phyloP scores from a whole-genome alignment of 1,140 invertebrate genomes.

The Andricus grossulariae region DNA sequence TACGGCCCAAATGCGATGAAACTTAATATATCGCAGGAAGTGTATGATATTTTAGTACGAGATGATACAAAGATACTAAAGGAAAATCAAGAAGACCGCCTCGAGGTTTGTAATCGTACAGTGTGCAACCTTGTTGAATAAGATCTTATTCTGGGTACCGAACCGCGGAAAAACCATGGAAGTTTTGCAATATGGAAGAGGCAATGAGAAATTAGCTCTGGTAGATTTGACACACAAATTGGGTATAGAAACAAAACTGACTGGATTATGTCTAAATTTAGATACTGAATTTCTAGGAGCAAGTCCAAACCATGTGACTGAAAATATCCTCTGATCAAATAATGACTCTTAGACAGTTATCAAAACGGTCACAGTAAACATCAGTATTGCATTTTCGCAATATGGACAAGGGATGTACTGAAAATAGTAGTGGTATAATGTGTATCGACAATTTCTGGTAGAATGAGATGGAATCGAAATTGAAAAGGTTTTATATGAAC shows the following conservation, averaged over 20 bases:
- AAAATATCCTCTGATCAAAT: background rate
- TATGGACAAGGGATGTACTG: slow-evolving; percentile 46
- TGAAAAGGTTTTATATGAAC: slow-evolving; percentile 57
- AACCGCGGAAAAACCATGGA: slow-evolving; percentile 47
- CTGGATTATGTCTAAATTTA: slow-evolving; percentile 69
- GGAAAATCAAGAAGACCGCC: slow-evolving; percentile 32
- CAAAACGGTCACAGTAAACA: slow-evolving; percentile 48
- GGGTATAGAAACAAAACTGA: slow-evolving; percentile 52
- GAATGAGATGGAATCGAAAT: slow-evolving; percentile 40
- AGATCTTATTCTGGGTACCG: slow-evolving; percentile 19
- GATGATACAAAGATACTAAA: slow-evolving; percentile 16
- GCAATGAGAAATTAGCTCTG: slow-evolving; percentile 60
- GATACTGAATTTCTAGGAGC: slow-evolving; percentile 64
- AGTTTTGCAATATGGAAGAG: slow-evolving; percentile 54
- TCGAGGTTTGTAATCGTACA: slow-evolving; percentile 55
- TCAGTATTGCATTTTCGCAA: slow-evolving; percentile 48
- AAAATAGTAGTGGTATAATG: slow-evolving; percentile 35
- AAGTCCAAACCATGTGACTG: slow-evolving; percentile 69
- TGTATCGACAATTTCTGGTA: slow-evolving; percentile 45
- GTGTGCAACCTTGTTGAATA: slow-evolving; percentile 53
- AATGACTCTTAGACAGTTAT: background rate
- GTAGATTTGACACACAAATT: slow-evolving; percentile 50
- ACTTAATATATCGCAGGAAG: slow-evolving; percentile 38
- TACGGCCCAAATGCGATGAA: slow-evolving; percentile 48
- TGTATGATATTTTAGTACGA: background rate